Conservation (phyloP, 2,797 vertebrate genomes). For the Potorous gilbertii region DNA sequence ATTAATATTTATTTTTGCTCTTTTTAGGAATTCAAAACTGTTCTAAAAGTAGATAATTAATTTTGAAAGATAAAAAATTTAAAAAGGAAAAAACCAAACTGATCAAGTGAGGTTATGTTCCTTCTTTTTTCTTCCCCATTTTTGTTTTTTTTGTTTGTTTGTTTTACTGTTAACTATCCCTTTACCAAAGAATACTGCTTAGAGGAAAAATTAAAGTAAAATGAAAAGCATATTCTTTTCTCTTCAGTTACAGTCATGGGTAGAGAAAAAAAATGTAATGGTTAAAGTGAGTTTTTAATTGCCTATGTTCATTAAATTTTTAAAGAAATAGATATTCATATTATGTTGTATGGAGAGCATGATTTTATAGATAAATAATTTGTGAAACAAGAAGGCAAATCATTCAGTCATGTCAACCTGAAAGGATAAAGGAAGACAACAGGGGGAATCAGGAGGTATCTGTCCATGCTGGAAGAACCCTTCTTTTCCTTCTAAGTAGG, state of each 20-base stretch:
- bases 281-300: neutral
- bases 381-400: conserved; percentile 26
- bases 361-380: conserved; percentile 40
- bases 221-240: conserved; percentile 46
- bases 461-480: neutral
- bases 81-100: neutral
- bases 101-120: neutral
- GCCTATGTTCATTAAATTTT: conserved; percentile 30
- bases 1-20: neutral
- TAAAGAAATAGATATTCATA: conserved; percentile 30
- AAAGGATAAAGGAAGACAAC: conserved; percentile 40
- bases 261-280: conserved; percentile 39
- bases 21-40: neutral
- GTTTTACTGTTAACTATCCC: conserved; percentile 36
- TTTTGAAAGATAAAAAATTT: neutral
- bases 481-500: conserved; percentile 1
- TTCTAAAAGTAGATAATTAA: neutral
- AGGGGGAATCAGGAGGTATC: conserved; percentile 5
- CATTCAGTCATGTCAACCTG: conserved; percentile 41
- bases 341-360: conserved; percentile 47
- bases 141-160: conserved; percentile 31
- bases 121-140: neutral
- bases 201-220: conserved; percentile 49
- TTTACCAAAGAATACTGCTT: conserved; percentile 35
- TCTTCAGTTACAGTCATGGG: neutral